Base-by-base conservation (phyloP, 2,888 invertebrate genomes). In the Ennomos fuscantarius region DNA sequence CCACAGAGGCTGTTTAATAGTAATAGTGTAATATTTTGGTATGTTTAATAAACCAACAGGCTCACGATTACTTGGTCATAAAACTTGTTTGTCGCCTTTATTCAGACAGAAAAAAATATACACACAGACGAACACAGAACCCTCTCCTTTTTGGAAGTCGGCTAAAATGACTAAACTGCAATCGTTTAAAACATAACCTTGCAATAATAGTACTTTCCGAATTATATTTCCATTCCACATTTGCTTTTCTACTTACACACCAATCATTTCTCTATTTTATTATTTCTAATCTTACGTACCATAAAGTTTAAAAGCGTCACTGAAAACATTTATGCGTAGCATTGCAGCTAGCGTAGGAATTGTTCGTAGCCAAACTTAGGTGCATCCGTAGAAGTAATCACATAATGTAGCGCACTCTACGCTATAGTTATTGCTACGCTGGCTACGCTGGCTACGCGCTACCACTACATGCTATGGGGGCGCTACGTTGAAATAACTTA, bases 321-420 rank as follows among this genome's bases (percentile, higher is more conserved):
- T 24, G 24, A 24, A 6, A 24, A 24, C 6, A 24, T 24, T 24
- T 24, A 3, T 6, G 6, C 1, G 24, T 24, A 24, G 24, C 24
- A 6, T 3, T 24, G 6, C 6, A 24, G 24, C 24, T 24, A 1
- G 24, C 24, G 24, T 24, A 24, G 24, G 6, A 24, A 3, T 24
- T 24, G 24, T 24, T 24, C 24, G 24, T 24, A 43, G 37, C 12
- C 13, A 31, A 24, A 31, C 32, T 33, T 39, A 44, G 44, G 15
- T 8, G 15, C 9, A 44, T 10, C 15, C 34, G 12, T 44, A 43
- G 42, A 8, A 44, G 8, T 24, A 32, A 15, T 44, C 31, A 24
- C 15, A 39, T 12, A 36, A 9, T 33, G 45, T 40, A 52, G 52
- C 40, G 40, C 45, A 8, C 33, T 33, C 41, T 46, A 41, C 46